phyloP scores from a whole-genome alignment of 2,888 invertebrate genomes.

The Drosophila siamana region DNA sequence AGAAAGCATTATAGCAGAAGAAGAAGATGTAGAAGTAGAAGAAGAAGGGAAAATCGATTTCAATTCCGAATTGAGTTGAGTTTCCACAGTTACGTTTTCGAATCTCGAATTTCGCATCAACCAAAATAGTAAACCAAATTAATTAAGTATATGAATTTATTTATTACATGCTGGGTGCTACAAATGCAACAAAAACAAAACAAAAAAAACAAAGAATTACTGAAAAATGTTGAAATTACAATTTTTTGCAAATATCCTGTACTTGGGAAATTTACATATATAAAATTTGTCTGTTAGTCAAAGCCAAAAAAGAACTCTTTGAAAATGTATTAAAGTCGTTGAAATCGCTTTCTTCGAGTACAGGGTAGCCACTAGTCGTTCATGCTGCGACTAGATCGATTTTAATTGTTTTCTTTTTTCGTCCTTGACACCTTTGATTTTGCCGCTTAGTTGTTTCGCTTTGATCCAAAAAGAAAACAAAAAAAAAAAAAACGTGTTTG shows the following conservation, averaged over 20 bases:
- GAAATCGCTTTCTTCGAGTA: neutral
- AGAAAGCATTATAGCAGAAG: too few relatives aligned
- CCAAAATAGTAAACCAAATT: slow-evolving; percentile 54
- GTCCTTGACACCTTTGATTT: slow-evolving; percentile 19
- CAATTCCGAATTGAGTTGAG: slow-evolving; percentile 17
- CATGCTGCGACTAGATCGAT: slow-evolving; percentile 5
- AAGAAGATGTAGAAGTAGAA: neutral
- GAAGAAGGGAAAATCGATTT: neutral
- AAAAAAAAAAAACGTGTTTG: slow-evolving; percentile 32
- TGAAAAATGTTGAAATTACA: slow-evolving; percentile 34
- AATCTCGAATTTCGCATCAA: slow-evolving; percentile 35
- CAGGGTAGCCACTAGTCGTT: slow-evolving; percentile 23
- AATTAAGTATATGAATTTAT: slow-evolving; percentile 69
- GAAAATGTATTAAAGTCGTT: neutral
- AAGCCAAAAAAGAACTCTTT: too few relatives aligned
- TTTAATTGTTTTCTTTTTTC: neutral
- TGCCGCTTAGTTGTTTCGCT: slow-evolving; percentile 38
- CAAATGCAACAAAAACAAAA: slow-evolving; percentile 56
- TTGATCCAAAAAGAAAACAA: slow-evolving; percentile 1
- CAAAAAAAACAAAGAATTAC: slow-evolving; percentile 17
- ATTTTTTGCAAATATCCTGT: slow-evolving; percentile 6
- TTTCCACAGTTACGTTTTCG: slow-evolving; percentile 26
- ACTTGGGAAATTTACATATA: neutral
- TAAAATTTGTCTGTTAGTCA: neutral
- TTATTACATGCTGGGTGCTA: slow-evolving; percentile 76